Evolutionary conservation across 2,888 invertebrate species (phyloP), one percentile per base, ranked within the genome.

Genomic region (Lissonota sp.): DNA sequence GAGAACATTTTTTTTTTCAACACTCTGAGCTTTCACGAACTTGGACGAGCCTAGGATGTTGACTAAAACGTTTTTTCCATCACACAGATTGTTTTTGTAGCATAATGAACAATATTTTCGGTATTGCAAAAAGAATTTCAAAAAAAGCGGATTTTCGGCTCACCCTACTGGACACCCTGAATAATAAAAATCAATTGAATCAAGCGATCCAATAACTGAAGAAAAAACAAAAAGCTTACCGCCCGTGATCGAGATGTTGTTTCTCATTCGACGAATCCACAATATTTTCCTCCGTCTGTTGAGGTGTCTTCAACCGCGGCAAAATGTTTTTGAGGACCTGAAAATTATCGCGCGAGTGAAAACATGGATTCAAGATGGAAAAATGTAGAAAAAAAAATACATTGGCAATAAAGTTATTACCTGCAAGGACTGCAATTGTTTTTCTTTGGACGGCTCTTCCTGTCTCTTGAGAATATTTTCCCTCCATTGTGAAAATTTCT

Each of bases 301-400:
- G 91, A 83, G 87, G 84, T 66, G 84, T 89, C 78, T 91, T 91
- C 87, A 92, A 87, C 85, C 90, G 91, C 84, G 92, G 91, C 62
- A 92, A 90, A 90, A 92, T 92, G 88, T 89, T 91, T 81, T 91
- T 92, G 46, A 92, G 86, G 73, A 92, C 90, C 92, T 91, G 63
- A 0, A 83, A 60, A 60, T 53, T n/a, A 66, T 14, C 6, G 44
- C 8, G 10, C 26, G 46, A 44, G 3, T 44, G 14, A 49, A 49
- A 49, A 49, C 8, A 6, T n/a, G 8, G n/a, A n/a, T 49, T 5
- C 10, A 5, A n/a, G 10, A 7, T 5, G 5, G 49, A 49, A 12
- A 6, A 7, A 10, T 10, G 49, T n/a, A 49, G n/a, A 5, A 8
- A 49, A 44, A n/a, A 16, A 8, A 42, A 46, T 53, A 46, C 42